A percentile compares a stretch with the other conserved stretches of the same genome.
These are phyloP conservation scores for Phylloscopus whistleri DNA, from an alignment of 2,113 vertebrate species.

Conservation along the genomic window DNA sequence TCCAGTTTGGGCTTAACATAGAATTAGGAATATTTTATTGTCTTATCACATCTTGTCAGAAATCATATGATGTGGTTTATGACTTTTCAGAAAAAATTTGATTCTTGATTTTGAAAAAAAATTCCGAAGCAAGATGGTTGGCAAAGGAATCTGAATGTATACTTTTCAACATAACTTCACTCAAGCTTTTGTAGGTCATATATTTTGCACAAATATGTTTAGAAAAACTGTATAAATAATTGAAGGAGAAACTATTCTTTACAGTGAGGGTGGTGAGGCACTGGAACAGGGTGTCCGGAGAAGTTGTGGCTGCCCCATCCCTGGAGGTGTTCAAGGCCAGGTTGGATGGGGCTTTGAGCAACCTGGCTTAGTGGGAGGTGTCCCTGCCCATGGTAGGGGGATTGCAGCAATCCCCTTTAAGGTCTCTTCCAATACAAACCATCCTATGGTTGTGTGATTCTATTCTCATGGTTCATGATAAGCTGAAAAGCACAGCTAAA, in stretches of 20 bases:
- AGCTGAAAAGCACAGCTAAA: background rate
- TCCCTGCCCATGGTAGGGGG: background rate
- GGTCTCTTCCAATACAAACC: background rate
- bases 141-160: background rate
- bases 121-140: background rate
- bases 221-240: background rate
- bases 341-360: background rate
- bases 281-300: background rate
- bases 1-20: background rate
- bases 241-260: background rate
- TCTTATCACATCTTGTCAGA: background rate
- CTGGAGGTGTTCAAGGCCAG: too few species aligned
- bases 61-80: background rate
- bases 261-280: background rate
- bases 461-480: background rate
- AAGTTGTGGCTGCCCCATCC: background rate
- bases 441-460: background rate
- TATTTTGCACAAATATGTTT: background rate
- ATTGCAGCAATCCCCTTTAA: background rate
- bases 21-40: background rate
- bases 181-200: background rate
- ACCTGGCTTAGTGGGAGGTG: accelerated
- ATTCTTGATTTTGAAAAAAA: background rate
- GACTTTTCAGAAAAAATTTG: background rate
- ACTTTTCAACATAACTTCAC: background rate